A percentile compares a stretch with the other conserved stretches of the same genome.
These are phyloP conservation scores for Tupaia chinensis DNA, from an alignment of 2,113 vertebrate species.

Conservation along the genomic window DNA sequence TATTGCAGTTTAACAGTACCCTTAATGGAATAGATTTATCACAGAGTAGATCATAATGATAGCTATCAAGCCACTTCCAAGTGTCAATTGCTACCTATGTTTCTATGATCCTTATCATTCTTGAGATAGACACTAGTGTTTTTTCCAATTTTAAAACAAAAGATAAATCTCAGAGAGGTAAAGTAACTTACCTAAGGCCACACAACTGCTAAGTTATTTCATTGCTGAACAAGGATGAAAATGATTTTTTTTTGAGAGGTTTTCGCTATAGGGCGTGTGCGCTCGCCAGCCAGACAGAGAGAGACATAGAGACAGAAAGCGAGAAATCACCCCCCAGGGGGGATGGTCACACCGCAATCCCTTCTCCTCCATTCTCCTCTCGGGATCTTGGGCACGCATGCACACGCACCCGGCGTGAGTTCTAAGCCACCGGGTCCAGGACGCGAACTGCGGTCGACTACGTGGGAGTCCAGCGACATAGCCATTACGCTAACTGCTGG, in stretches of 20 bases:
- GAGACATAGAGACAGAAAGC: too few relatives aligned
- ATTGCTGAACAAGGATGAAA: not conserved
- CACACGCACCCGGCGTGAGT: too few relatives aligned
- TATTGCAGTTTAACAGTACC: not conserved
- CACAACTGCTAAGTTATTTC: not conserved
- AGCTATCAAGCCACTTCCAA: not conserved
- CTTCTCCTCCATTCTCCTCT: too few relatives aligned
- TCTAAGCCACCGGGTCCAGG: too few relatives aligned
- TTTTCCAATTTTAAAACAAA: conserved; percentile 32
- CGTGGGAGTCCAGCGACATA: too few relatives aligned
- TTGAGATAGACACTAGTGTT: not conserved
- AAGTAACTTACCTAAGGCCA: not conserved
- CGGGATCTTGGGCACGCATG: too few relatives aligned
- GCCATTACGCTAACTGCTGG: too few relatives aligned
- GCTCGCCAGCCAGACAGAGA: too few relatives aligned
- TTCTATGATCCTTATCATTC: conserved; percentile 3
- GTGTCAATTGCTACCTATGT: not conserved
- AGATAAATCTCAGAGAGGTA: not conserved
- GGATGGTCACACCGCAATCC: too few relatives aligned
- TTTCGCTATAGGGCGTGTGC: too few relatives aligned
- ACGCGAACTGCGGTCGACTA: too few relatives aligned
- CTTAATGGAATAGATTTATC: conserved; percentile 1
- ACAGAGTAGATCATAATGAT: not conserved
- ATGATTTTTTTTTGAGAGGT: not conserved
- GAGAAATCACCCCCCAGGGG: too few relatives aligned